Conservation (phyloP, 2,113 vertebrate genomes). For the Gallinago undulata region DNA sequence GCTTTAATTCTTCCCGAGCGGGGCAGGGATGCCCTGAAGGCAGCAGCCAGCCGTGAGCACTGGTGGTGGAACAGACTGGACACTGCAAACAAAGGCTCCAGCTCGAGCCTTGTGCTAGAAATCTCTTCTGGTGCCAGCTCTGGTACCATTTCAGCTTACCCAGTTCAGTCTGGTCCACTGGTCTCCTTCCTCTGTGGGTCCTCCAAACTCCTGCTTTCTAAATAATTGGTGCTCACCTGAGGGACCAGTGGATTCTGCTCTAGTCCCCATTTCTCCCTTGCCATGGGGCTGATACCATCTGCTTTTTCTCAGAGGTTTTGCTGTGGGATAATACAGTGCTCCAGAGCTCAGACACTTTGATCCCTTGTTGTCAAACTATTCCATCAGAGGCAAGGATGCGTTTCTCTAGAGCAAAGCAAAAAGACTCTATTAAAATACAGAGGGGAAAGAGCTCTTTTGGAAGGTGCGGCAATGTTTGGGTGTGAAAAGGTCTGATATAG, state of each 20-base stretch:
- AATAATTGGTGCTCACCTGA: neutral
- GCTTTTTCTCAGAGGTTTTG: neutral
- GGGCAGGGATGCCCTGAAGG: neutral
- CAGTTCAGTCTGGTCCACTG: neutral
- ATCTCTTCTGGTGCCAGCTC: neutral
- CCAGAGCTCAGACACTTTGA: neutral
- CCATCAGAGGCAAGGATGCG: neutral
- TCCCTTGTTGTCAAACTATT: neutral
- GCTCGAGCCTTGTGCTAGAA: neutral
- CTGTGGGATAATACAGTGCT: neutral
- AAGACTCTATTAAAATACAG: neutral
- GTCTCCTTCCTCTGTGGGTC: neutral
- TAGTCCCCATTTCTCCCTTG: neutral
- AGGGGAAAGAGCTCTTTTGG: neutral
- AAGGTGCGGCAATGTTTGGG: neutral
- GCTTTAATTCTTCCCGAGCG: neutral
- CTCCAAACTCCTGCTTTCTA: neutral
- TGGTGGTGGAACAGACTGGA: neutral
- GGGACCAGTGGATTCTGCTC: neutral
- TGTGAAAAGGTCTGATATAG: neutral
- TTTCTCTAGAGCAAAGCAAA: neutral
- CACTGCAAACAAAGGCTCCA: neutral
- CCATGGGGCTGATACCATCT: accelerated
- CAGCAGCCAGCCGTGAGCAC: neutral
- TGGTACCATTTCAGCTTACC: neutral